Evolutionary conservation across 2,888 invertebrate genomes (phyloP), one percentile per base, ranked within the genome.

Genomic region (Ophion slaviceki): DNA sequence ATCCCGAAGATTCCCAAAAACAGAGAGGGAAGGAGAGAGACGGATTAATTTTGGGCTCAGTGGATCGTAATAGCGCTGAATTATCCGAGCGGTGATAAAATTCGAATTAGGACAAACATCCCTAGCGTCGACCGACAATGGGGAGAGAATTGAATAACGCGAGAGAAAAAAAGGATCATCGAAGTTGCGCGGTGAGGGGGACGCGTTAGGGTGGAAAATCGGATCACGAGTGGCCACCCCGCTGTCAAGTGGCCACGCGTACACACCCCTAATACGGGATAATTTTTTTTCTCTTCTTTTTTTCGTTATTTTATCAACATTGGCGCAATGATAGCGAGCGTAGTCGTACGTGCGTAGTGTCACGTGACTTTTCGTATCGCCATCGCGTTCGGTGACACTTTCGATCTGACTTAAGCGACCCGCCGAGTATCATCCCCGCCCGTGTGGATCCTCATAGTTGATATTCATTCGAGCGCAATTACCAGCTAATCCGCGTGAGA

Each of bases 401-500:
- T 86, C 86, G 89, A 89, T 87, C 86, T 82, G 80, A 10, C 82
- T 72, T 80, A 80, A 84, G 68, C 87, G 87, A 81, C 53, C 83
- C 87, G 57, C 79, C 80, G 4, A 79, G 87, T 88, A 89, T 88
- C 88, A 76, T 47, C 32, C 61, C 62, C 64, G 11, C 28, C 17
- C 40, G 11, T 66, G 87, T 87, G 85, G 82, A 86, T 80, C 87
- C 85, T 83, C 82, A 53, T 53, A 53, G 53, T 53, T 17, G 84
- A 88, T 88, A 91, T 86, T 92, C 92, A 89, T 92, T 91, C 89
- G 88, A 91, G 90, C 91, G 89, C 88, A 88, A 92, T 93, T 92
- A 92, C 89, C 79, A 85, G 84, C 79, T 90, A 91, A 93, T 92
- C 93, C 91, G 91, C 93, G 93, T 93, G 93, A 89, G 93, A 93